These are phyloP conservation scores for Andrena bucephala DNA, from an alignment of 2,888 invertebrate species.

Conservation along the genomic window DNA sequence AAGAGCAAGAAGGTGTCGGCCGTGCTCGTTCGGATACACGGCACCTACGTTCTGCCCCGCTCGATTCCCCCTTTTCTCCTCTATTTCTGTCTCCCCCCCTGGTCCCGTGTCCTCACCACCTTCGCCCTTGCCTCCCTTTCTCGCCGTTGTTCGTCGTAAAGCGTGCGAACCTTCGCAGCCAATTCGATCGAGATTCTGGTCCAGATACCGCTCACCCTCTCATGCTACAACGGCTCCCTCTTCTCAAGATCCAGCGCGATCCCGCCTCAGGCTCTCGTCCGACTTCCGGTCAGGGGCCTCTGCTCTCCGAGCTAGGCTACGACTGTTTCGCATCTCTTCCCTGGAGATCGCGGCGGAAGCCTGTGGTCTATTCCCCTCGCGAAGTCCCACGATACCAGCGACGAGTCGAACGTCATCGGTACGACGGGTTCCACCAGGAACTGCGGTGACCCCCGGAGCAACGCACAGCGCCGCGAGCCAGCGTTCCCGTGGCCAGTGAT, in stretches of 20 bases:
- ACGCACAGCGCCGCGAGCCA: neutral
- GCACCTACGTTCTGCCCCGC: constrained; percentile 65
- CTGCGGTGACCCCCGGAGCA: neutral
- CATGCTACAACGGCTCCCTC: constrained; percentile 22
- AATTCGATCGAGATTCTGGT: constrained; percentile 82
- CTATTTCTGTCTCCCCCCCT: constrained; percentile 57
- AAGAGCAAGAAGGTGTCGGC: constrained; percentile 83
- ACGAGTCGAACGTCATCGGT: too few species aligned
- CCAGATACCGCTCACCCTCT: constrained; percentile 73
- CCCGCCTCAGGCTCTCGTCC: constrained; percentile 20
- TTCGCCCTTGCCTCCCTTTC: constrained; percentile 37
- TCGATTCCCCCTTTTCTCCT: constrained; percentile 55
- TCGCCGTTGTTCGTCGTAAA: constrained; percentile 65
- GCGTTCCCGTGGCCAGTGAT: constrained; percentile 14
- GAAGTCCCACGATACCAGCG: too few species aligned
- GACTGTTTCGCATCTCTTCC: neutral
- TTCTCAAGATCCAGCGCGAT: constrained; percentile 41
- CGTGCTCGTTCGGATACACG: constrained; percentile 77
- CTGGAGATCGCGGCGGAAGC: too few species aligned
- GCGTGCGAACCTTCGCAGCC: constrained; percentile 81
- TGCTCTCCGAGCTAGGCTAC: neutral
- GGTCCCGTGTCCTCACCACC: constrained; percentile 54
- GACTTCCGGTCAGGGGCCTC: constrained; percentile 46
- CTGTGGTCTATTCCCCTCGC: too few species aligned
- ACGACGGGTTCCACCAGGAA: too few species aligned